Evolutionary conservation across 2,113 vertebrate genomes (phyloP).

Genomic region (Xyrauchen texanus): DNA sequence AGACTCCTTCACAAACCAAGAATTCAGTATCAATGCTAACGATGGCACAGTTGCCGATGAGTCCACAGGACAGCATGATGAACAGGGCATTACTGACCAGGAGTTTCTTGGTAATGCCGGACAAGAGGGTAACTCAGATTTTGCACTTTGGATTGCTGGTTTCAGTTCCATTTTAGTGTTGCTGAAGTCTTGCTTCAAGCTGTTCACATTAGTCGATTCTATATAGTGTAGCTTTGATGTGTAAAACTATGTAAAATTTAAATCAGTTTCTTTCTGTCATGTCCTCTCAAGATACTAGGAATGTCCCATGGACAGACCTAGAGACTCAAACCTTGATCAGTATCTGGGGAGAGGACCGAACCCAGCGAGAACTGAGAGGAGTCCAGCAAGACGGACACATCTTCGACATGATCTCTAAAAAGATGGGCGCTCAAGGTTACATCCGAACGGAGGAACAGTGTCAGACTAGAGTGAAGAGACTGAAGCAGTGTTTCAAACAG

Average conservation of each 20-base stretch:
- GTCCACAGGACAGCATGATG: conserved; percentile 29
- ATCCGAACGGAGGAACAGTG: conserved; percentile 72
- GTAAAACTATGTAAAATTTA: no score
- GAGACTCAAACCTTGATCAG: conserved; percentile 70
- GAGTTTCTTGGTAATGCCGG: conserved; percentile 59
- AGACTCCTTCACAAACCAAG: conserved; percentile 52
- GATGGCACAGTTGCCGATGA: conserved; percentile 58
- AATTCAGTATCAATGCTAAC: conserved; percentile 57
- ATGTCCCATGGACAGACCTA: conserved; percentile 68
- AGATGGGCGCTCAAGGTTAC: conserved; percentile 66
- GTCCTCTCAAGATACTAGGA: conserved; percentile 60
- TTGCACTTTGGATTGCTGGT: background rate
- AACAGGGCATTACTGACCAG: conserved; percentile 60
- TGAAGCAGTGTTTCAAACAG: conserved; percentile 70
- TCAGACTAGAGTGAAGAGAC: conserved; percentile 70
- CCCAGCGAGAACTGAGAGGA: conserved; percentile 65
- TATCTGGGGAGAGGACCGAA: conserved; percentile 67
- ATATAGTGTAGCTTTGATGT: no score
- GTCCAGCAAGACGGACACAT: conserved; percentile 65
- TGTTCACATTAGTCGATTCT: no score
- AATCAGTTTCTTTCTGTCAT: background rate
- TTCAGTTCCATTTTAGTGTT: background rate
- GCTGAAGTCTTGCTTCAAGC: no score
- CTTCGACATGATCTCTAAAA: conserved; percentile 68
- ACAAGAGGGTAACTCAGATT: conserved; percentile 47